These are phyloP conservation scores for Mus pahari DNA, from an alignment of 2,113 vertebrate species.

Conservation along the genomic window DNA sequence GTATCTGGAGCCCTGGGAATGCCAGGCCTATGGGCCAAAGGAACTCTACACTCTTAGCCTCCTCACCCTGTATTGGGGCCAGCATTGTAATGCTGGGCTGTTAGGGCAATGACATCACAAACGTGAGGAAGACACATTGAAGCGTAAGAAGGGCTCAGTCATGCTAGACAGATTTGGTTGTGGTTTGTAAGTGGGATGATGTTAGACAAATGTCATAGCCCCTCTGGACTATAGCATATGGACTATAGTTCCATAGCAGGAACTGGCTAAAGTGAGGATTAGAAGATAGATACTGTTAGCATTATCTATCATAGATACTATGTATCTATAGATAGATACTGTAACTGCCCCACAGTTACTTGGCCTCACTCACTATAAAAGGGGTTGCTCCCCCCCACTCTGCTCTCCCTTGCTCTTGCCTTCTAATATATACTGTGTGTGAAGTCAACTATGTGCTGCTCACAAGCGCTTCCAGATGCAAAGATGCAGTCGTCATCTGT, in stretches of 20 bases:
- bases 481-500: background rate
- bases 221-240: too few relatives aligned
- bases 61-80: background rate
- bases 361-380: too few relatives aligned
- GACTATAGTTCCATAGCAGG: too few relatives aligned
- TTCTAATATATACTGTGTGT: too few relatives aligned
- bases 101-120: background rate
- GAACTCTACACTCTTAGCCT: background rate
- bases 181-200: background rate
- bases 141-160: background rate
- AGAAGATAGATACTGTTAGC: background rate
- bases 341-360: too few relatives aligned
- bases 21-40: background rate
- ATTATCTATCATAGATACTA: too few relatives aligned
- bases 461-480: background rate
- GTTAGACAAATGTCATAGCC: background rate
- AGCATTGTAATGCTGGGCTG: background rate
- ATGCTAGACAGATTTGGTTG: background rate
- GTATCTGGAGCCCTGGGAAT: background rate
- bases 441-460: background rate
- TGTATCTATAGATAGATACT: too few relatives aligned
- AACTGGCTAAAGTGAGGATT: background rate
- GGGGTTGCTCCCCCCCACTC: too few relatives aligned
- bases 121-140: background rate
- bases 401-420: too few relatives aligned